Evolutionary conservation across 2,888 invertebrate species (phyloP), one percentile per base, ranked within the genome.

Genomic region (Camponotus fellah): DNA sequence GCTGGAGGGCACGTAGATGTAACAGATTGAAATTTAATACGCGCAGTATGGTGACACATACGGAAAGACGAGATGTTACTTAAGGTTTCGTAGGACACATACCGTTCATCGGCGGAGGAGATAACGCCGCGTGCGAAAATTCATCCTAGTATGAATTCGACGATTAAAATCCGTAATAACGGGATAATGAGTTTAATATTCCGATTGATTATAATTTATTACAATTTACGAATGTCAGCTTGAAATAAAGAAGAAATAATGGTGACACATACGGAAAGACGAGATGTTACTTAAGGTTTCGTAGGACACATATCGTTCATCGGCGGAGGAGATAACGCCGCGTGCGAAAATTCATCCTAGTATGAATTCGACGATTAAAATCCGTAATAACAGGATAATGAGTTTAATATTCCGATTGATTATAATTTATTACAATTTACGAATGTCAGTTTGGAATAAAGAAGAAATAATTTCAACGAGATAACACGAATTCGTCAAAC

Each of bases 11-110:
- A 91, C 92, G 92, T 91, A 92, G 92, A 91, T 92, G 92, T 94
- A 92, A 93, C 94, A 93, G 94, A 94, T 94, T 94, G 92, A 94
- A 94, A 93, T 94, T 94, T 94, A 94, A 94, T 94, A 92, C 92
- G 92, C 86, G 87, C 87, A 87, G 88, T 86, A 87, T 90, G 90
- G 89, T 91, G 93, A 92, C 91, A 86, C 83, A 84, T 82, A 69
- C 80, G 62, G 84, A 77, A 62, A 53, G 65, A 86, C 74, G 72
- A 80, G 75, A 71, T 81, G 83, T 87, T 88, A 71, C 85, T 81
- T 81, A 85, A 82, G 82, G 87, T 76, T 87, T 64, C 76, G 84
- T 64, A 69, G 74, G 37, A 32, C 34, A 46, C 26, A 49, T 71
- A 66, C 82, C 64, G 34, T 84, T 80, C 72, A 53, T 26, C 43